phyloP scores from a whole-genome alignment of 2,888 invertebrate species.

The Orthosia incerta region DNA sequence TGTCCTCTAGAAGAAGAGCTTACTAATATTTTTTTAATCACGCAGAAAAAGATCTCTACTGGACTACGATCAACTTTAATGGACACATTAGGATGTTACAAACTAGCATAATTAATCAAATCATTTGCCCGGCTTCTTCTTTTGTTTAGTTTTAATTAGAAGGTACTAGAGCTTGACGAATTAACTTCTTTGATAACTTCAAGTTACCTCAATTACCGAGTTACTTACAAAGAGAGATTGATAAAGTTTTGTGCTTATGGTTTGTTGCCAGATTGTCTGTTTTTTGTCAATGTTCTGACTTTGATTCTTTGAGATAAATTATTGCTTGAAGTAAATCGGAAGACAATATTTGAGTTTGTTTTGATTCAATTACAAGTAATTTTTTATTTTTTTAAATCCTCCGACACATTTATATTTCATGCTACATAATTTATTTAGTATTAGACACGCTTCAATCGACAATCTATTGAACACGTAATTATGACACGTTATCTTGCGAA shows the following conservation, averaged over 20 bases:
- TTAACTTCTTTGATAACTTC: conserved; percentile 14
- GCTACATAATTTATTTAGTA: too few species aligned
- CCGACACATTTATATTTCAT: too few species aligned
- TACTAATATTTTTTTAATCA: not conserved
- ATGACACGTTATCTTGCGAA: too few species aligned
- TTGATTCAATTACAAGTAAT: too few species aligned
- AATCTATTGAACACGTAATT: too few species aligned
- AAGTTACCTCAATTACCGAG: conserved; percentile 20
- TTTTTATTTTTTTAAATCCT: too few species aligned
- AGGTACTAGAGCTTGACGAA: conserved; percentile 2
- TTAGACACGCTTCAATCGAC: too few species aligned
- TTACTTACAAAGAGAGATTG: conserved; percentile 4
- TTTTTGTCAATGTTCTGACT: not conserved
- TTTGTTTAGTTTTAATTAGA: conserved; percentile 10
- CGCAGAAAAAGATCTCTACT: not conserved
- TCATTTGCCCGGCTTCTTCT: conserved; percentile 12
- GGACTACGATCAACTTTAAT: not conserved
- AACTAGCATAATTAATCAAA: conserved; percentile 3
- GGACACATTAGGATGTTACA: not conserved
- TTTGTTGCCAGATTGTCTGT: not conserved
- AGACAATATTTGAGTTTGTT: not conserved
- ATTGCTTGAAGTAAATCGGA: not conserved
- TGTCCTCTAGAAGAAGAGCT: too few species aligned
- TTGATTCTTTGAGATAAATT: not conserved
- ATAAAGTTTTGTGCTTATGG: conserved; percentile 1